A percentile compares a stretch with the other conserved stretches of the same genome.
Conservation (phyloP, 2,888 invertebrate genomes). For the Cetonia aurata region DNA sequence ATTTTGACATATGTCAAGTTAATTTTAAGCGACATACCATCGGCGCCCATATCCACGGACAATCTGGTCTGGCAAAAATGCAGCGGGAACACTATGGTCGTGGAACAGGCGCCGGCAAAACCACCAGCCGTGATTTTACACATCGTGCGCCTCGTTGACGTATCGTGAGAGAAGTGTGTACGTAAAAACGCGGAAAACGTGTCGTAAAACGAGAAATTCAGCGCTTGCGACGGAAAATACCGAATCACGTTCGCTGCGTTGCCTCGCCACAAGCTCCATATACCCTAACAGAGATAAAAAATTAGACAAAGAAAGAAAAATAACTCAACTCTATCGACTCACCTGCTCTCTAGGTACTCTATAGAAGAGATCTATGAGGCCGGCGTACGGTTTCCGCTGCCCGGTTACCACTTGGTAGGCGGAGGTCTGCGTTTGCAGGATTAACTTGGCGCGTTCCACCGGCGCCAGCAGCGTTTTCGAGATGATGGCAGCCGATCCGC, state of each 20-base stretch:
- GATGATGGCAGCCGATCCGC: slow-evolving; percentile 48
- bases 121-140: slow-evolving; percentile 48
- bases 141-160: neutral
- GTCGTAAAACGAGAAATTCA: slow-evolving; percentile 51
- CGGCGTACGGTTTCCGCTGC: slow-evolving; percentile 46
- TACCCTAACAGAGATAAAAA: slow-evolving; percentile 48
- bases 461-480: slow-evolving; percentile 52
- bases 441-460: slow-evolving; percentile 51
- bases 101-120: slow-evolving; percentile 47
- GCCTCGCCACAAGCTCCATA: slow-evolving; percentile 52
- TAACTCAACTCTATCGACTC: neutral
- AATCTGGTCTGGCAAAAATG: slow-evolving; percentile 51
- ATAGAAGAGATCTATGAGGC: slow-evolving; percentile 46
- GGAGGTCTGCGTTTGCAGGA: slow-evolving; percentile 52
- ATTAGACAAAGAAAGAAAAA: too few species aligned
- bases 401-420: slow-evolving; percentile 49
- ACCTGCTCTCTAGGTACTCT: slow-evolving; percentile 52
- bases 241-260: slow-evolving; percentile 50
- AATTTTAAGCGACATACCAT: neutral
- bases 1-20: too few species aligned
- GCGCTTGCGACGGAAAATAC: slow-evolving; percentile 51
- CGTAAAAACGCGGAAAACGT: slow-evolving; percentile 33
- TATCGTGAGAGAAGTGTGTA: slow-evolving; percentile 5
- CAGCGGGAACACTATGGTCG: slow-evolving; percentile 47
- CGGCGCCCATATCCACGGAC: slow-evolving; percentile 49